These are phyloP conservation scores for Mus caroli DNA, from an alignment of 2,797 vertebrate genomes.

Conservation along the genomic window DNA sequence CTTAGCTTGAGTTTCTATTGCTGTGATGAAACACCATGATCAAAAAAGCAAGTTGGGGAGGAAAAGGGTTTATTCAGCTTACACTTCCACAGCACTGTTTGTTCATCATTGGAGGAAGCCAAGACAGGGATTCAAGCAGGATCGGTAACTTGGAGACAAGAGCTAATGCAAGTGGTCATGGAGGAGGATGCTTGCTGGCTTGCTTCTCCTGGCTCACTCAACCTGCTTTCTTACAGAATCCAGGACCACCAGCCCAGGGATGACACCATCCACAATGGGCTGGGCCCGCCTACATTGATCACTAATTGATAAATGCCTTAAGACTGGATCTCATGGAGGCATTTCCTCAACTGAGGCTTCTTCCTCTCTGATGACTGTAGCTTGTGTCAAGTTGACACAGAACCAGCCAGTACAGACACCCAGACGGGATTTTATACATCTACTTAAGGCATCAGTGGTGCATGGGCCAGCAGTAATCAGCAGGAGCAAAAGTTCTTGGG, in stretches of 20 bases:
- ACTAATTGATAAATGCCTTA: neutral
- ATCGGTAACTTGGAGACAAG: neutral
- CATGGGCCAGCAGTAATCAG: neutral
- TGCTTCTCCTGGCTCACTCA: neutral
- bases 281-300: neutral
- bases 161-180: neutral
- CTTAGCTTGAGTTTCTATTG: neutral
- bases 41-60: neutral
- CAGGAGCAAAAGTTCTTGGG: neutral
- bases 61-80: neutral
- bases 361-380: neutral
- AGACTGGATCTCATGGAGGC: neutral
- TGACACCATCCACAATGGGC: neutral
- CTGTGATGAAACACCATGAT: neutral
- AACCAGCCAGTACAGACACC: neutral
- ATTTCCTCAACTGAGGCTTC: neutral
- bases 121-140: neutral
- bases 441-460: neutral
- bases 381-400: neutral
- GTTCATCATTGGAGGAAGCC: neutral
- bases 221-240: neutral
- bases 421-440: neutral
- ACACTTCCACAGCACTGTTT: neutral
- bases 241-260: neutral
- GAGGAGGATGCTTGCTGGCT: neutral